These are phyloP conservation scores for Tetramorium simillimum DNA, from an alignment of 1,140 invertebrate genomes.

Conservation along the genomic window DNA sequence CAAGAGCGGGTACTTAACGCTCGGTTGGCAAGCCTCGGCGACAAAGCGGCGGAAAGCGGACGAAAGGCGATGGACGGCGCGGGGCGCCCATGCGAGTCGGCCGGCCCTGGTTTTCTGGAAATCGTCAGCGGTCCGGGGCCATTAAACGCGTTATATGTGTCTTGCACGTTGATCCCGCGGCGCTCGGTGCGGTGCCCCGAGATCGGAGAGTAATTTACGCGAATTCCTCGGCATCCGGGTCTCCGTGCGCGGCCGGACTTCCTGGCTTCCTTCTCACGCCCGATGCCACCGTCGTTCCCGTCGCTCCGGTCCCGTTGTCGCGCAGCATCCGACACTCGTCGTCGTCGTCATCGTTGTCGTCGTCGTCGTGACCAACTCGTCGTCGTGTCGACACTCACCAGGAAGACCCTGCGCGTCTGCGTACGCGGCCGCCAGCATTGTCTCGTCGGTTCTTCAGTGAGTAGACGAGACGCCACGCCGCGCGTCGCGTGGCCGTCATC, in stretches of 20 bases:
- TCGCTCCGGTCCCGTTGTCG: conserved; percentile 8
- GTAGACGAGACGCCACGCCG: background rate
- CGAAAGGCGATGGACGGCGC: background rate
- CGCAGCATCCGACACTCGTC: conserved; percentile 34
- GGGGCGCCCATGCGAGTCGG: conserved; percentile 42
- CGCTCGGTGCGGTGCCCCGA: conserved; percentile 73
- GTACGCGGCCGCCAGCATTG: conserved; percentile 11
- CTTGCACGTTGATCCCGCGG: conserved; percentile 82
- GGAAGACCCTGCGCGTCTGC: conserved; percentile 23
- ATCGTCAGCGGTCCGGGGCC: conserved; percentile 81
- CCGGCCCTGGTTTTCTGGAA: conserved; percentile 84
- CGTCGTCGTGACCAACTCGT: conserved; percentile 30
- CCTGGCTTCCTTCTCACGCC: conserved; percentile 43
- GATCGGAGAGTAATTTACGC: conserved; percentile 80
- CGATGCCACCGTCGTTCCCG: conserved; percentile 44
- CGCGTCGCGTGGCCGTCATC: background rate
- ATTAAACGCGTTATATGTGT: conserved; percentile 85
- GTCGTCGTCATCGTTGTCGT: background rate
- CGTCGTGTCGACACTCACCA: conserved; percentile 5
- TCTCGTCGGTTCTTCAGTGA: conserved; percentile 32
- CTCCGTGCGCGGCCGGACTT: conserved; percentile 71
- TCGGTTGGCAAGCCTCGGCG: conserved; percentile 47
- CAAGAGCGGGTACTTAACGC: background rate
- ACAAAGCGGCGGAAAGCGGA: conserved; percentile 7
- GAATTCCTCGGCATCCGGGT: conserved; percentile 72